Evolutionary conservation across 2,113 vertebrate genomes (phyloP), one percentile per base, ranked within the genome.

Genomic region (Melanerpes aurifrons): DNA sequence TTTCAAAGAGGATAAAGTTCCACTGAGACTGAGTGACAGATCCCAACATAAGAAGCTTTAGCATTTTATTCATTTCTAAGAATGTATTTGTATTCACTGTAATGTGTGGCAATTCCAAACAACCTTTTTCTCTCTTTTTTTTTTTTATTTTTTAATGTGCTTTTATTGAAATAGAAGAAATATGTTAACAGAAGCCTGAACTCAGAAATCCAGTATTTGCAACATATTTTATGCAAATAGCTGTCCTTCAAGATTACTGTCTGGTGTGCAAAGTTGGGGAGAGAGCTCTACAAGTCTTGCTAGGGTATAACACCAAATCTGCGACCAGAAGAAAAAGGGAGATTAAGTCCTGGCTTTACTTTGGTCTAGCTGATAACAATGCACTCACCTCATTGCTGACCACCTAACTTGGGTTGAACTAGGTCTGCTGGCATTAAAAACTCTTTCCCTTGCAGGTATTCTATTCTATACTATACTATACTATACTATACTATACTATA

Each of bases 11-110:
- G 86, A 83, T 85, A 73, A 82, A 94, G 89, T 93, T 94, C 74
- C 71, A 78, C 88, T 87, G 93, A 94, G 94, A 80, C 92, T 96
- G 94, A 96, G 74, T 96, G 96, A 94, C 93, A 84, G 94, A 94
- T 78, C 78, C 57, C 48, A 92, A 61, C 81, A 53, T 94, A 94
- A 96, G 96, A 95, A 84, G 96, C 90, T 96, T 96, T 96, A 72
- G 47, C 40, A 84, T 93, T 95, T 93, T 88, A 88, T 92, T 96
- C 82, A 86, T 95, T 94, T 96, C 72, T 92, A 93, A 94, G 87
- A 93, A 68, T 73, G 82, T 89, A 90, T 96, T 96, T 95, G 94
- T 94, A 94, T 83, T 95, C 94, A 93, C 80, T 84, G 80, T 90
- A 96, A 94, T 75, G 93, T 21, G 3, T 92, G 95, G 95, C 77